Base-by-base conservation (phyloP, 2,888 invertebrate species). In the Parapristionchus giblindavisi region DNA sequence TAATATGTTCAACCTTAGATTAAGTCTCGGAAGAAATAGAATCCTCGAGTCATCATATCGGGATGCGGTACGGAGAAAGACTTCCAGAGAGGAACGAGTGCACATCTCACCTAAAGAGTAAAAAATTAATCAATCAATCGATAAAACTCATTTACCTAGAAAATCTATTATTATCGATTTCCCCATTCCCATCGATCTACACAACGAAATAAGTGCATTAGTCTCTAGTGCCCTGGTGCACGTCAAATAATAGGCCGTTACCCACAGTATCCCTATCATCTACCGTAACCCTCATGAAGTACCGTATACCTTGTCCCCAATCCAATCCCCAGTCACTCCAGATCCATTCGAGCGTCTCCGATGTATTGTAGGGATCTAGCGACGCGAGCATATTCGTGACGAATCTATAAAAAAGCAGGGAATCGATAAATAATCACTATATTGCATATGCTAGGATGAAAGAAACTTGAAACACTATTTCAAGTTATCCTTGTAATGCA, bases 11-110 rank as follows among this genome's bases (percentile, higher is more conserved):
- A 24, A 71, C 70, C 70, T 58, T 29, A 72, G 60, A 58, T 93
- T 93, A 58, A 98, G 91, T 86, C 93, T 93, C 0, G 98, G 98
- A 82, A 98, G 91, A 87, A 95, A 94, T 48, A 99, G 89, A 80
- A 99, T 91, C 71, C 94, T 92, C 88, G 96, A 96, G 89, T 99
- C 99, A 89, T 99, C 98, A 90, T 99, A 99, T 89, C 99, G 97
- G 77, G 97, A 97, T 0, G 98, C 98, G 0, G 98, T 99, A 76
- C 96, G 92, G 1, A 96, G 95, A 87, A 93, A 95, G 84, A 98
- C 94, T 89, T 96, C 94, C 77, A 99, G 90, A 87, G 96, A 94
- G 2, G 97, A 96, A 86, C 95, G 94, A 86, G 95, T 87, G 29
- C 88, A 85, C 75, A 84, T 82, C 78, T 85, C 83, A 60, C 81